Conservation (phyloP, 2,113 vertebrate genomes). For the Microcebus griseorufus region DNA sequence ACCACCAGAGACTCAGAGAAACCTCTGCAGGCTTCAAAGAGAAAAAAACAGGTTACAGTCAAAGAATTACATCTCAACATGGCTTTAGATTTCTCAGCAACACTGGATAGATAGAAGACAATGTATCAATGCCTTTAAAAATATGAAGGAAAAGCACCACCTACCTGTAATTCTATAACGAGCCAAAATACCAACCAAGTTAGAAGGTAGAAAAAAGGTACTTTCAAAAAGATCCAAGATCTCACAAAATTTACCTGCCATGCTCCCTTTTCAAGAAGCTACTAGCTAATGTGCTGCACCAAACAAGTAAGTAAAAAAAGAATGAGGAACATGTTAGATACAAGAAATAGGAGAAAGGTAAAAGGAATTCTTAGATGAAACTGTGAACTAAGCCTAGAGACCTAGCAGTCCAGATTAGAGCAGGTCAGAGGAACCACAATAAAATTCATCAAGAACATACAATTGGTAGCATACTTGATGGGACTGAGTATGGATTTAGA, state of each 20-base stretch:
- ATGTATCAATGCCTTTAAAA: not conserved
- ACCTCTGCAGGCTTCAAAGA: not conserved
- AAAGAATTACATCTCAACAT: not conserved
- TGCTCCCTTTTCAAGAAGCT: not conserved
- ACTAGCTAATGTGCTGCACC: not conserved
- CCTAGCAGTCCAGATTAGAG: not conserved
- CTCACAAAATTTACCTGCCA: not conserved
- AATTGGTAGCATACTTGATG: not conserved
- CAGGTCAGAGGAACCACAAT: not conserved
- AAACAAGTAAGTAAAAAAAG: not conserved
- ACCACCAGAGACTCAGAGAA: not conserved
- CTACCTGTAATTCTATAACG: not conserved
- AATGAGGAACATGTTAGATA: not conserved
- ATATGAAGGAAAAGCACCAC: not conserved
- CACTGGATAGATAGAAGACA: not conserved
- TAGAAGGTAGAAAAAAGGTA: not conserved
- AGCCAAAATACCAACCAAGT: not conserved
- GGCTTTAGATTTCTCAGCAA: constrained; percentile 5
- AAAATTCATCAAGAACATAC: not conserved
- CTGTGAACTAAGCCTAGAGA: not conserved
- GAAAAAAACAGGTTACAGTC: not conserved
- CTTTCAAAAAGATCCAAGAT: not conserved
- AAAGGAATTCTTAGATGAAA: not conserved
- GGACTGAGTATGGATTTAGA: not conserved
- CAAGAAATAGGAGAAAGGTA: not conserved